Conservation (phyloP, 2,113 vertebrate genomes). For the Scomber japonicus region DNA sequence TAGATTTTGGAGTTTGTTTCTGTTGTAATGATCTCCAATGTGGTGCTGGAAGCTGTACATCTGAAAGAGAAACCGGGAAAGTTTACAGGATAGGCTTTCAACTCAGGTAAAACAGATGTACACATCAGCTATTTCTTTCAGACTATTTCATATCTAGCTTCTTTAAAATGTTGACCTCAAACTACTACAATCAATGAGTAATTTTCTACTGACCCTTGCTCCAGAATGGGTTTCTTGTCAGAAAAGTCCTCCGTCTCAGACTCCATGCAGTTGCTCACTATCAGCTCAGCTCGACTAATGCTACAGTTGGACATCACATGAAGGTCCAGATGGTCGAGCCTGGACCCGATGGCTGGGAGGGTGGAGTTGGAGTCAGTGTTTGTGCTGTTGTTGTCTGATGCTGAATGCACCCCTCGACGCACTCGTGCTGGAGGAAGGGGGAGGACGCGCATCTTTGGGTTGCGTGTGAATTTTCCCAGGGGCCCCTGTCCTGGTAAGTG, state of each 20-base stretch:
- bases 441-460: neutral
- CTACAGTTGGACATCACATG: constrained; percentile 66
- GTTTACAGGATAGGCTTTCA: neutral
- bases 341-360: accelerated
- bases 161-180: neutral
- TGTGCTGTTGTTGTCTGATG: too few species aligned
- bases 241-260: constrained; percentile 70
- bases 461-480: constrained; percentile 12
- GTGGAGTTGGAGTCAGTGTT: neutral
- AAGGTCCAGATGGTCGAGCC: constrained; percentile 66
- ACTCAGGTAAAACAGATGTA: neutral
- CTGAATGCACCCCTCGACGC: neutral
- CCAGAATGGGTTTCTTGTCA: constrained; percentile 20
- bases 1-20: constrained; percentile 57
- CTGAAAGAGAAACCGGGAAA: constrained; percentile 54
- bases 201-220: constrained; percentile 70
- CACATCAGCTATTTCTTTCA: neutral
- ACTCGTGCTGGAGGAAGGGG: accelerated
- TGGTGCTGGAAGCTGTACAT: constrained; percentile 42
- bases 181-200: neutral
- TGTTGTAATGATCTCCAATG: constrained; percentile 52
- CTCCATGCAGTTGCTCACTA: constrained; percentile 60
- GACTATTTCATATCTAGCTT: neutral
- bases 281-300: constrained; percentile 52
- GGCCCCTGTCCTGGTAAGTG: constrained; percentile 66